Base-by-base conservation (phyloP, 2,888 invertebrate genomes). In the Ochlodes sylvanus region DNA sequence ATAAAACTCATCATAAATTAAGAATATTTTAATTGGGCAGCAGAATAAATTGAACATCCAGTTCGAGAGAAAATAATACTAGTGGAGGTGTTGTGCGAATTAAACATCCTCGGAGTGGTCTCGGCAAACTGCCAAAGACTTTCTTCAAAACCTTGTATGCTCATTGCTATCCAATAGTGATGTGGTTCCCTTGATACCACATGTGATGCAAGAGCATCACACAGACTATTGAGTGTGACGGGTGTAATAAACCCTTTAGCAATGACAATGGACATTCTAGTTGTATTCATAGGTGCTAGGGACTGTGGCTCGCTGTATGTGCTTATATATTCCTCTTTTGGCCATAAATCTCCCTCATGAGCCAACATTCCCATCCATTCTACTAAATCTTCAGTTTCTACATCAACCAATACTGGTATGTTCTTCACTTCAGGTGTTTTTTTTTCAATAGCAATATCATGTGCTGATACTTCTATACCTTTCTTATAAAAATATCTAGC, bases 321-420 rank as follows among this genome's bases (percentile, higher is more conserved):
- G 69, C 90, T 92, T 0, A 92, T 83, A 54, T 91, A 93, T 1
- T 77, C 69, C 65, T 90, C 86, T 9, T 74, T 77, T 7, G 84
- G 83, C 1, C 73, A 71, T 38, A 88, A 72, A 69, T 88, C 81
- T 14, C 76, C 87, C 32, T 79, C 75, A 21, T 81, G 79, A 12
- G 86, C 86, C 14, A 92, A 68, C 81, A 92, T 82, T 0, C 93
- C 93, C 47, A 88, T 77, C 93, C 93, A 93, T 78, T 93, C 93
- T 0, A 83, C 84, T 72, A 93, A 78, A 71, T 91, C 91, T 1
- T 87, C 87, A 44, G 79, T 69, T 17, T 89, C 85, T 5, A 80
- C 80, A 72, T 87, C 87, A 69, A 79, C 76, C 56, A 89, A 64
- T 55, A 83, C 78, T 0, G 92, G 92, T 58, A 91, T 79, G 77